Percentiles rank a stretch among this genome's conserved stretches.
Conservation (phyloP, 2,797 vertebrate genomes). For the Spinibarbus caldwelli region DNA sequence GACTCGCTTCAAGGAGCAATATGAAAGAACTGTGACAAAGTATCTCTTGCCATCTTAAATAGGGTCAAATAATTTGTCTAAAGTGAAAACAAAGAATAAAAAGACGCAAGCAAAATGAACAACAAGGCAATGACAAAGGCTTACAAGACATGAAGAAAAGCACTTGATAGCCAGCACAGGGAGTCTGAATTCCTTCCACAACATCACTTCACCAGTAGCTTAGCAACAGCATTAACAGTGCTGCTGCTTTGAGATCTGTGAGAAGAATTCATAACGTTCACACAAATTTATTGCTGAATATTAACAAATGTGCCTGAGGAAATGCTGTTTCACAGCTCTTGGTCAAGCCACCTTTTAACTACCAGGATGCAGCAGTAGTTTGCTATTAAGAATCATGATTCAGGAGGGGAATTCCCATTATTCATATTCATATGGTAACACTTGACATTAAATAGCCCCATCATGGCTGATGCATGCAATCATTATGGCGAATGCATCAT, state of each 20-base stretch:
- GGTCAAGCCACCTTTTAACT: slow-evolving; percentile 25
- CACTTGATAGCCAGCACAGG: slow-evolving; percentile 42
- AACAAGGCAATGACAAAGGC: slow-evolving; percentile 16
- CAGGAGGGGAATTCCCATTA: background rate
- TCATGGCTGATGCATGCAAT: slow-evolving; percentile 12
- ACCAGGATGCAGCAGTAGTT: background rate
- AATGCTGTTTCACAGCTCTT: slow-evolving; percentile 29
- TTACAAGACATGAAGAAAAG: slow-evolving; percentile 31
- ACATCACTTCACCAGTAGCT: slow-evolving; percentile 55
- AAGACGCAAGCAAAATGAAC: background rate
- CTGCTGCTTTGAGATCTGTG: slow-evolving; percentile 36
- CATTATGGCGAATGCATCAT: slow-evolving; percentile 9
- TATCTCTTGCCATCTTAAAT: slow-evolving; percentile 8
- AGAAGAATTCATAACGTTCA: slow-evolving; percentile 46
- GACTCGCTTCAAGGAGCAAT: background rate
- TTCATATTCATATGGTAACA: slow-evolving; percentile 7
- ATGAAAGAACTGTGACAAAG: slow-evolving; percentile 7
- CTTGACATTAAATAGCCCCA: slow-evolving; percentile 10
- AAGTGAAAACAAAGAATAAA: slow-evolving; percentile 11
- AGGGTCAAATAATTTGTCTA: background rate
- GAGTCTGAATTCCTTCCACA: slow-evolving; percentile 47
- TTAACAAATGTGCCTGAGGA: slow-evolving; percentile 51
- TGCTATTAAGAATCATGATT: slow-evolving; percentile 9
- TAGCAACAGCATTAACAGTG: slow-evolving; percentile 58
- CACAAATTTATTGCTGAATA: slow-evolving; percentile 53